Evolutionary conservation across 2,888 invertebrate genomes (phyloP).

Genomic region (Noctua janthina): DNA sequence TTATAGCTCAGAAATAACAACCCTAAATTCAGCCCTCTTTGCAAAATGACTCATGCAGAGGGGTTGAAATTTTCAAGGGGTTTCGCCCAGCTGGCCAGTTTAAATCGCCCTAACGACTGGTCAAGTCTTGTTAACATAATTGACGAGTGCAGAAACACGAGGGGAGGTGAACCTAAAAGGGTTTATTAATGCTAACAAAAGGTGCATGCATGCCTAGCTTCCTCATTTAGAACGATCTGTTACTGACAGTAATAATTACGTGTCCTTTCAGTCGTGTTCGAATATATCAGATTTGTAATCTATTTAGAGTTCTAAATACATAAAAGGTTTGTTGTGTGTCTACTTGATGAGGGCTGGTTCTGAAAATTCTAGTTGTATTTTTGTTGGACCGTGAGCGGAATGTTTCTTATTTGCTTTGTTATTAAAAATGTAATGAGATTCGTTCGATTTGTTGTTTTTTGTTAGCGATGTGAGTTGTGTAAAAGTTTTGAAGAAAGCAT

Average conservation of each 20-base stretch:
- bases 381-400: neutral
- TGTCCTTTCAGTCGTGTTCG: neutral
- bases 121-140: conserved; percentile 47
- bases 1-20: conserved; percentile 30
- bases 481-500: neutral
- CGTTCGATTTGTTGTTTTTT: neutral
- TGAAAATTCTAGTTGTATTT: conserved; percentile 11
- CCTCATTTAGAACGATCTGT: conserved; percentile 10
- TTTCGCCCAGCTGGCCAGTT: conserved; percentile 40
- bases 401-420: neutral
- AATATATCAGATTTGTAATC: neutral
- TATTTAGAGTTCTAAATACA: neutral
- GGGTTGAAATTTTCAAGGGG: conserved; percentile 49
- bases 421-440: neutral
- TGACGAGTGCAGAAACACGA: conserved; percentile 17
- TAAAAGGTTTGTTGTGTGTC: neutral
- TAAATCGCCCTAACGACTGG: conserved; percentile 43
- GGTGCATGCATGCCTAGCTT: conserved; percentile 1
- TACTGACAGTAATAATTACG: conserved; percentile 22
- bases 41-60: conserved; percentile 56
- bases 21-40: conserved; percentile 27
- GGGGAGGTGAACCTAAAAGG: conserved; percentile 27
- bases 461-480: neutral
- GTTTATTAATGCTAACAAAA: conserved; percentile 32
- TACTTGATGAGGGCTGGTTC: neutral